Base-by-base conservation (phyloP, 2,888 invertebrate species). In the Lasioglossum zephyrum region DNA sequence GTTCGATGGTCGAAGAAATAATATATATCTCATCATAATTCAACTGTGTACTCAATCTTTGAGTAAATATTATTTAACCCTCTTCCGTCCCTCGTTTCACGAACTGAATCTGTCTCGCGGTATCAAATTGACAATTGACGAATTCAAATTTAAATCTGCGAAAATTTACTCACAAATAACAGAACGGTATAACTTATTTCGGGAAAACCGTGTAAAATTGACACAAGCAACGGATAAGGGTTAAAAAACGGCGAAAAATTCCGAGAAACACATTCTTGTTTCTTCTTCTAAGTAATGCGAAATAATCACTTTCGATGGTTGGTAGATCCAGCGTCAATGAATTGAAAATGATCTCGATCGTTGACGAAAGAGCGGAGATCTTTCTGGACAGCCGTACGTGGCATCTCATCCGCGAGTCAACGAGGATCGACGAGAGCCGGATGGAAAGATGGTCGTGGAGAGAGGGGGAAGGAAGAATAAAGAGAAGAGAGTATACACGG, bases 351-450 rank as follows among this genome's bases (percentile, higher is more conserved):
- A 86, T 78, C 86, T 76, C n/a, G 86, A 78, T 81, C 77, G 76
- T 47, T 41, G 57, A 22, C 73, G 44, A 80, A 80, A 80, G 63
- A 72, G 73, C 49, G 79, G 75, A 73, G 82, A 81, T 84, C 85
- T 73, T 84, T 70, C 73, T 73, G 73, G 81, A 77, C 72, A 75
- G 36, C 75, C 80, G 85, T 86, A 81, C 81, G 75, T 77, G 72
- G 86, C 85, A 79, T 90, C 87, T 84, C 79, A 90, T 88, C 82
- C 87, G 84, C 84, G 89, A 86, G 90, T 90, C 90, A 90, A 87
- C 90, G 88, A 87, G 87, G 82, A 90, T 90, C 90, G 87, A 87
- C 89, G 87, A 87, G 85, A 90, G 81, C 83, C 88, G 87, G 90
- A 90, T 85, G 88, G 82, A 70, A 66, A 79, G 74, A 36, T 31